Conservation (phyloP, 2,888 invertebrate genomes). For the Tupiocoris notatus region DNA sequence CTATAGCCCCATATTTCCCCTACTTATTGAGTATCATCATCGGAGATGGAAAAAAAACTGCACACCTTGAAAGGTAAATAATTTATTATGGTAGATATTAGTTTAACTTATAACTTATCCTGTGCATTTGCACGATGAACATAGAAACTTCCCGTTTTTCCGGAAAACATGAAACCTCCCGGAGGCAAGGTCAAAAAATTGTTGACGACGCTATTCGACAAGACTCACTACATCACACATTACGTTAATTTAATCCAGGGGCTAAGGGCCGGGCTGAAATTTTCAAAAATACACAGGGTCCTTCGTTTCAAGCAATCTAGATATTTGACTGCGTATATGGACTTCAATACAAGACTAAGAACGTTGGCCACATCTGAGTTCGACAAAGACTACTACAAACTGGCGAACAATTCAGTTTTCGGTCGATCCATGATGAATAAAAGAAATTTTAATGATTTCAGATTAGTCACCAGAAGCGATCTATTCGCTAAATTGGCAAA, state of each 20-base stretch:
- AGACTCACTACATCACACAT: conserved; percentile 20
- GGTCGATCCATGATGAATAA: background rate
- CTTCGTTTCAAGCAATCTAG: conserved; percentile 18
- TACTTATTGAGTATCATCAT: too few relatives aligned
- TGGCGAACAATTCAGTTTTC: background rate
- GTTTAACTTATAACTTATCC: too few relatives aligned
- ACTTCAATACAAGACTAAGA: conserved; percentile 19
- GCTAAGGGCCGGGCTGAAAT: conserved; percentile 4
- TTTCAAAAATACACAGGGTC: conserved; percentile 16
- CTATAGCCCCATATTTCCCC: too few relatives aligned
- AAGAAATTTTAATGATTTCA: too few relatives aligned
- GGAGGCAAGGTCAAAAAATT: conserved; percentile 15
- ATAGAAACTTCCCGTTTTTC: conserved; percentile 44
- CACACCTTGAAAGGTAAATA: too few relatives aligned
- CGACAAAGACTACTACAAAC: too few relatives aligned
- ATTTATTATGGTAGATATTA: too few relatives aligned
- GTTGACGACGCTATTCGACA: conserved; percentile 13
- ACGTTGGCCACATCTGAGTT: background rate
- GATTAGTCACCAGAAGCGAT: too few relatives aligned
- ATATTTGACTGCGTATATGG: conserved; percentile 25
- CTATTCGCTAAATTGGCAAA: too few relatives aligned
- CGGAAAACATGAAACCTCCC: conserved; percentile 7
- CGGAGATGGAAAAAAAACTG: too few relatives aligned
- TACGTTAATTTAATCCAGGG: conserved; percentile 7
- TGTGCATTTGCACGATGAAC: conserved; percentile 52